phyloP scores from a whole-genome alignment of 2,888 invertebrate species.

The Meteorus colon region DNA sequence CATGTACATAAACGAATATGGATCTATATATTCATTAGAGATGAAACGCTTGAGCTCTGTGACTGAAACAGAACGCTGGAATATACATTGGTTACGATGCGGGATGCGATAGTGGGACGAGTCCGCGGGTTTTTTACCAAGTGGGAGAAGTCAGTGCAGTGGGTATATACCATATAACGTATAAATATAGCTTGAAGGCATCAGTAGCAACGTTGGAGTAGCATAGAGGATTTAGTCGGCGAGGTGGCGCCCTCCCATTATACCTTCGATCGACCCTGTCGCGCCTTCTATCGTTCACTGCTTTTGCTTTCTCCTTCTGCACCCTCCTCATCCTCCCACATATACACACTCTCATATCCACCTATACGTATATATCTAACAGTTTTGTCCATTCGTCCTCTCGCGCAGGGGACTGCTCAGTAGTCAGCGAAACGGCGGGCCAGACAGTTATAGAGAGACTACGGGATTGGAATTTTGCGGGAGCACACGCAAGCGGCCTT shows the following conservation, averaged over 20 bases:
- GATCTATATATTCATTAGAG: background rate
- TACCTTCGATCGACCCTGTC: slow-evolving; percentile 64
- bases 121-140: background rate
- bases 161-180: background rate
- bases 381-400: slow-evolving; percentile 37
- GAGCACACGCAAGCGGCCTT: background rate
- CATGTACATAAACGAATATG: no score
- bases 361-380: background rate
- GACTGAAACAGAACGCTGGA: background rate
- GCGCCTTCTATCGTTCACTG: slow-evolving; percentile 44
- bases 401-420: slow-evolving; percentile 37
- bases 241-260: slow-evolving; percentile 67
- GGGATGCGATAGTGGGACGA: background rate
- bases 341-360: background rate
- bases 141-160: background rate
- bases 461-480: background rate
- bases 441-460: slow-evolving; percentile 47
- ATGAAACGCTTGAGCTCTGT: background rate
- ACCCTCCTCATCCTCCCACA: slow-evolving; percentile 35
- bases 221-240: slow-evolving; percentile 51
- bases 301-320: slow-evolving; percentile 36
- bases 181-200: background rate
- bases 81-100: background rate
- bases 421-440: slow-evolving; percentile 62
- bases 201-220: slow-evolving; percentile 2